Base-by-base conservation (phyloP, 1,140 invertebrate genomes). In the Drosophila tani region DNA sequence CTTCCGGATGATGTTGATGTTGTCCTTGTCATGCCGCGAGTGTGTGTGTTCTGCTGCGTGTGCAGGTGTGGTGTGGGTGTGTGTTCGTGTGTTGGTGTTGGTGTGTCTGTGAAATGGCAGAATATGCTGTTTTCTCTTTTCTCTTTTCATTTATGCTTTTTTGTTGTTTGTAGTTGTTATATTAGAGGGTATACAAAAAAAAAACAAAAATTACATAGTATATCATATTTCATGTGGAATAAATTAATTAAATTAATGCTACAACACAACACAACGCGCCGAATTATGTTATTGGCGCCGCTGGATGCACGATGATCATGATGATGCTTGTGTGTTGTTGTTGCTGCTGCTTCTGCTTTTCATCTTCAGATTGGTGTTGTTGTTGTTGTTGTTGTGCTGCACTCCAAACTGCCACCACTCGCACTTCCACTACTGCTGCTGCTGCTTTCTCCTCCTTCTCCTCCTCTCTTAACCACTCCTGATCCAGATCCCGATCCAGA, bases 181-280 rank as follows among this genome's bases (percentile, higher is more conserved):
- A 91, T 91, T 91, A 91, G 35, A 81, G 67, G 69, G 82, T 79
- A 81, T 87, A 86, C 75, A 87, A 81, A 82, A 91, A 91, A 73
- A 83, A 79, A 81, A 87, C 64, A 88, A 81, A 90, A 78, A 91
- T 73, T 91, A 86, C 74, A 79, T 85, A 88, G 68, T 86, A 79
- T 83, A 82, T 82, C 69, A 71, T 87, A 83, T 88, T 63, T 81
- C 78, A 78, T 81, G 79, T 86, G 85, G 82, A 88, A 88, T 88
- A 88, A 88, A 88, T 88, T 87, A 86, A 87, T 69, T 88, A 88
- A 84, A 82, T 87, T 88, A 88, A 90, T 75, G 81, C 84, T 90
- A 83, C 85, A 88, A 90, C 84, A 85, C 82, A 87, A 87, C 81
- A 81, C 82, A 82, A 67, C 24, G 45, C 60, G 35, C 46, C 62